A percentile compares a stretch with the other conserved stretches of the same genome.
phyloP scores from a whole-genome alignment of 2,113 vertebrate genomes.

The Rostratula benghalensis region DNA sequence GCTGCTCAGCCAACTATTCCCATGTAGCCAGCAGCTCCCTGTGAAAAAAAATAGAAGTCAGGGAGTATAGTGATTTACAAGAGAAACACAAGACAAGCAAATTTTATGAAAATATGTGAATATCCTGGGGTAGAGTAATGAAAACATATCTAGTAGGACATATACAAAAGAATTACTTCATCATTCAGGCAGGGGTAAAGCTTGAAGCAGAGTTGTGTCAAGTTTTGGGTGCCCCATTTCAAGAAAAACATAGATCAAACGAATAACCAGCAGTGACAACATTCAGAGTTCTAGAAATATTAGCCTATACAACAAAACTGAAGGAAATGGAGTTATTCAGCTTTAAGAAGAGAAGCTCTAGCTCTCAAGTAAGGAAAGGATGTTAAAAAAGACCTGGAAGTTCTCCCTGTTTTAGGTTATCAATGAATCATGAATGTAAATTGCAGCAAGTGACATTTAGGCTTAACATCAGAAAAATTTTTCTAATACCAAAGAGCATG shows the following conservation, averaged over 20 bases:
- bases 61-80: background rate
- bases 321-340: background rate
- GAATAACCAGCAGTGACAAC: background rate
- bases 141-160: background rate
- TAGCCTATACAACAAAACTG: accelerated
- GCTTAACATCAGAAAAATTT: background rate
- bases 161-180: background rate
- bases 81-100: background rate
- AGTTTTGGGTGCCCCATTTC: background rate
- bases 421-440: background rate
- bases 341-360: background rate
- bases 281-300: background rate
- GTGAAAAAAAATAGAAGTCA: background rate
- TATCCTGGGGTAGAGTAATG: background rate
- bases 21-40: too few species aligned
- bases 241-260: background rate
- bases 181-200: background rate
- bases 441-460: background rate
- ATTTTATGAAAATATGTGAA: background rate
- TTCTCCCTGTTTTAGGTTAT: background rate
- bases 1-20: too few species aligned
- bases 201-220: background rate
- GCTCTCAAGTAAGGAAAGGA: background rate
- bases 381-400: background rate
- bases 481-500: background rate